These are phyloP conservation scores for Trissolcus brochymenae DNA, from an alignment of 2,888 invertebrate genomes.

Conservation along the genomic window DNA sequence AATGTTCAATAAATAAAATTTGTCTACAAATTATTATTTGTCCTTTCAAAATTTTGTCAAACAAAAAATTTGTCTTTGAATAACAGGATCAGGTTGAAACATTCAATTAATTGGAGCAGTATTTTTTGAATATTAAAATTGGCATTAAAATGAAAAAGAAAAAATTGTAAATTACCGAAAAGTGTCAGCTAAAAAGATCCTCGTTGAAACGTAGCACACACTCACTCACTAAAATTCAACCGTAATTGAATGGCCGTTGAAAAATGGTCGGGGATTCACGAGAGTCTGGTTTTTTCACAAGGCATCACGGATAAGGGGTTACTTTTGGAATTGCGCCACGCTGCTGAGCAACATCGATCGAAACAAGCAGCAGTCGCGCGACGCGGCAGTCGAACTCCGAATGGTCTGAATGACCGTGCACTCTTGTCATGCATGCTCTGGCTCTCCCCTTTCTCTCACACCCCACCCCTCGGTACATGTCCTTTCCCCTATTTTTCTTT, in stretches of 20 bases:
- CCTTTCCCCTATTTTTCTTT: conserved; percentile 22
- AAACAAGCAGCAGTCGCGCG: conserved; percentile 58
- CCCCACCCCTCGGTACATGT: conserved; percentile 19
- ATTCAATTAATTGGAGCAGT: too few relatives aligned
- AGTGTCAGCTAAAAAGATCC: not conserved
- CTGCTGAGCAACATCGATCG: conserved; percentile 47
- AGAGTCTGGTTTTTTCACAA: conserved; percentile 21
- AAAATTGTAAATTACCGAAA: conserved; percentile 2
- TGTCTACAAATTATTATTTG: too few relatives aligned
- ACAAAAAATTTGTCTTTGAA: too few relatives aligned
- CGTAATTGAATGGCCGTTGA: not conserved
- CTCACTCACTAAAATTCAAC: conserved; percentile 3
- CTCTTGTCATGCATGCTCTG: conserved; percentile 55
- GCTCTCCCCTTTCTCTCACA: conserved; percentile 37
- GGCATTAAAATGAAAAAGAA: not conserved
- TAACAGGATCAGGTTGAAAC: too few relatives aligned
- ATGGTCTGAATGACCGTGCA: conserved; percentile 59
- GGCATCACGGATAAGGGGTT: conserved; percentile 35
- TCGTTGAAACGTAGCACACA: conserved; percentile 3
- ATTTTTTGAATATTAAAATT: not conserved
- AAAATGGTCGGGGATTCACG: conserved; percentile 11
- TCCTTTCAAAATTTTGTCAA: too few relatives aligned
- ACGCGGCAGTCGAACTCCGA: conserved; percentile 61
- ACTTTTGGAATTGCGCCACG: conserved; percentile 37
- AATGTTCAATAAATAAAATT: too few relatives aligned